phyloP scores from a whole-genome alignment of 2,113 vertebrate genomes.

The Petaurus breviceps region DNA sequence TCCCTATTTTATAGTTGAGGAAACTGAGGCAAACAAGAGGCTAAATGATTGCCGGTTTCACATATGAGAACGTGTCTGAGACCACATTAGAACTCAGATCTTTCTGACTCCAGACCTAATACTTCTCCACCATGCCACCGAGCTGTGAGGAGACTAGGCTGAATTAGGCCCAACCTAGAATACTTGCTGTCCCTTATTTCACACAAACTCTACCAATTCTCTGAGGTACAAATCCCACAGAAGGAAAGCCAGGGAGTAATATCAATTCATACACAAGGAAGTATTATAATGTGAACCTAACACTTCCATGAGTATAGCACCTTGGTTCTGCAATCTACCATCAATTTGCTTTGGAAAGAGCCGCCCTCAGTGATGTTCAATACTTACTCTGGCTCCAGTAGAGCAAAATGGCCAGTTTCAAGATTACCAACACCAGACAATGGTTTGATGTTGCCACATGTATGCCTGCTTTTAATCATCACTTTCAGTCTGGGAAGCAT shows the following conservation, averaged over 20 bases:
- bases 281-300: not conserved
- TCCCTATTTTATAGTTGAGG: not conserved
- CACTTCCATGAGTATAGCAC: not conserved
- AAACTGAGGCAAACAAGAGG: not conserved
- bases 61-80: not conserved
- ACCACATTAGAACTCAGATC: not conserved
- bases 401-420: not conserved
- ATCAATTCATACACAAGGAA: not conserved
- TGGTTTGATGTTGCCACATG: not conserved
- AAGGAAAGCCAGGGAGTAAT: not conserved
- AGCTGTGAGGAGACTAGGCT: too few relatives aligned
- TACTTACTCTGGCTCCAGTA: not conserved
- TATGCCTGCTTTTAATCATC: not conserved
- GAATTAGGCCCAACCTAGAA: not conserved
- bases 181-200: not conserved
- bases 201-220: not conserved
- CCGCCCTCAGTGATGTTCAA: not conserved
- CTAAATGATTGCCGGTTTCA: not conserved
- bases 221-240: not conserved
- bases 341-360: not conserved
- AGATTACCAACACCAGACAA: not conserved
- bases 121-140: not conserved
- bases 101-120: not conserved
- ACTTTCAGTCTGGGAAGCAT: not conserved
- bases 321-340: not conserved